phyloP scores from a whole-genome alignment of 2,113 vertebrate species.

The Proteles cristata region DNA sequence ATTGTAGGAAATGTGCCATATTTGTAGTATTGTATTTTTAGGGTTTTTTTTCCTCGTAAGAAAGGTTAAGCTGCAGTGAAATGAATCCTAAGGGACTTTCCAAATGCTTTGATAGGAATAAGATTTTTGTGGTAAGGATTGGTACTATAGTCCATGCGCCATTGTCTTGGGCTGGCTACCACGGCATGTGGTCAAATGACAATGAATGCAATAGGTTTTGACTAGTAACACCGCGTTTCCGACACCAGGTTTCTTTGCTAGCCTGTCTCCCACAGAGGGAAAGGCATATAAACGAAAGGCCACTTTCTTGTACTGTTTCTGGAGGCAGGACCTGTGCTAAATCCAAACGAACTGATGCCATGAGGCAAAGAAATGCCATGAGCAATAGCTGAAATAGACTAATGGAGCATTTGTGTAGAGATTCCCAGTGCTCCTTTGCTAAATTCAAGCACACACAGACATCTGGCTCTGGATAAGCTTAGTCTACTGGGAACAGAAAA shows the following conservation, averaged over 20 bases:
- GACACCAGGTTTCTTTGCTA: background rate
- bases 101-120: background rate
- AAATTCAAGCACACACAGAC: background rate
- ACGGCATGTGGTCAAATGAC: background rate
- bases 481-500: background rate
- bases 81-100: background rate
- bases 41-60: background rate
- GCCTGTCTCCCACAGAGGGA: background rate
- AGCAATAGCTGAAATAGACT: background rate
- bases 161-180: background rate
- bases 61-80: slow-evolving; percentile 14
- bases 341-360: background rate
- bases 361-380: background rate
- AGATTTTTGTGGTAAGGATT: background rate
- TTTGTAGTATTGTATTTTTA: background rate
- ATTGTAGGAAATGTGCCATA: background rate
- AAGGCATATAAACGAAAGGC: background rate
- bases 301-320: background rate
- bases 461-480: background rate
- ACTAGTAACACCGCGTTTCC: background rate
- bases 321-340: background rate
- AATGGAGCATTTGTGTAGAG: background rate
- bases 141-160: background rate
- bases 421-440: background rate
- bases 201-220: background rate